Conservation (phyloP, 2,888 invertebrate species). For the Drosophila parthenogenetica region DNA sequence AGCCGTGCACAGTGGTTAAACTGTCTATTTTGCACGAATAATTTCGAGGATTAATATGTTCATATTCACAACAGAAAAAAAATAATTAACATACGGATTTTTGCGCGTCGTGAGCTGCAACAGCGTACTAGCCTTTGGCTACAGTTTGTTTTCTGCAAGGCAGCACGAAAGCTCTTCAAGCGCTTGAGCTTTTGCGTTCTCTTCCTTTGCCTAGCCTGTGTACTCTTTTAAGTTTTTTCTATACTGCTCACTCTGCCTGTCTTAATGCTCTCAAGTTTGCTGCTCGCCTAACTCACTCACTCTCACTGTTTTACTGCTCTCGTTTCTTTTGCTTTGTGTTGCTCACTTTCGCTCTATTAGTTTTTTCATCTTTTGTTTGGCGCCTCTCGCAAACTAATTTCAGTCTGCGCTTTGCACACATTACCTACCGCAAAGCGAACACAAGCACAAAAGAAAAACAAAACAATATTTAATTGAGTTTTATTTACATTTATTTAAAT, state of each 20-base stretch:
- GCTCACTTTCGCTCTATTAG: too few relatives aligned
- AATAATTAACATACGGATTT: background rate
- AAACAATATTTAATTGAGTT: background rate
- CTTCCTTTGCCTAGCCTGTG: background rate
- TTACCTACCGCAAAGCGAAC: slow-evolving; percentile 24
- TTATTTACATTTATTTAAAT: too few relatives aligned
- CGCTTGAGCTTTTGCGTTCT: slow-evolving; percentile 6
- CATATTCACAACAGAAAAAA: slow-evolving; percentile 6
- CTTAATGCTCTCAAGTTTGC: background rate
- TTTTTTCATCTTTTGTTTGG: too few relatives aligned
- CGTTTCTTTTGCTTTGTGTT: too few relatives aligned
- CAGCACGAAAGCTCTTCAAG: background rate
- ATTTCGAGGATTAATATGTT: background rate
- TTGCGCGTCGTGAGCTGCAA: background rate
- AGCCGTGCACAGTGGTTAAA: background rate
- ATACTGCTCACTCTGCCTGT: background rate
- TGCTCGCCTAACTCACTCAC: background rate
- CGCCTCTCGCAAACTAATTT: background rate
- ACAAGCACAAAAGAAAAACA: slow-evolving; percentile 3
- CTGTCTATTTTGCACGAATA: slow-evolving; percentile 2
- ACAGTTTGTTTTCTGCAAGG: background rate
- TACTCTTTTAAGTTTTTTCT: background rate
- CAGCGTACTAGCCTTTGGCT: slow-evolving; percentile 1
- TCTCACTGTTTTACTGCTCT: background rate
- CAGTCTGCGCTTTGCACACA: slow-evolving; percentile 7